phyloP scores from a whole-genome alignment of 2,797 vertebrate species.

The Bradypodion ventrale region DNA sequence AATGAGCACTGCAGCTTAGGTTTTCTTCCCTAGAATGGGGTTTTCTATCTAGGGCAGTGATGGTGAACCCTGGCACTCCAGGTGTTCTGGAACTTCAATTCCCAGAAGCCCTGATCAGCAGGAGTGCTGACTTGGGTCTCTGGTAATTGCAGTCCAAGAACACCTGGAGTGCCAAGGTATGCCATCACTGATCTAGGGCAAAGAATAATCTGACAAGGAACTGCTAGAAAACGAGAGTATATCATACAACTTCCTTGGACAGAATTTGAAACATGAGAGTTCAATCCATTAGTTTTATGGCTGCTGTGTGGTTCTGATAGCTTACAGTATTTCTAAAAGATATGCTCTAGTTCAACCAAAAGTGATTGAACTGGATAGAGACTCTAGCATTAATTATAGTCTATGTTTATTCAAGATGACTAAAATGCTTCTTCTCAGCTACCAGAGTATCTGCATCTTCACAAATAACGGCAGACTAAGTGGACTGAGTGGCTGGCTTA shows the following conservation, averaged over 20 bases:
- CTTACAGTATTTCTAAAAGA: slow-evolving; percentile 31
- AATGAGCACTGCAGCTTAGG: not conserved
- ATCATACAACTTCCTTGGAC: not conserved
- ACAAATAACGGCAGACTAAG: slow-evolving; percentile 17
- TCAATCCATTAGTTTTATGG: slow-evolving; percentile 6
- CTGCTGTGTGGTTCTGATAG: not conserved
- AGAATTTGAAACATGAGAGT: slow-evolving; percentile 11
- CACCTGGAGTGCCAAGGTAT: no score
- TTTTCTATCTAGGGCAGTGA: not conserved
- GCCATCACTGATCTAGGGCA: no score
- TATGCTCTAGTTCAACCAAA: slow-evolving; percentile 12
- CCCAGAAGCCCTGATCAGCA: no score
- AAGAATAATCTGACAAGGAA: not conserved
- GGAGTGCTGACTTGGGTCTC: no score
- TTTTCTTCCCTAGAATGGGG: not conserved
- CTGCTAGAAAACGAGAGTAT: not conserved
- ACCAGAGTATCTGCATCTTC: not conserved
- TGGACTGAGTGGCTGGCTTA: no score
- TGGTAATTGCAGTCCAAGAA: no score
- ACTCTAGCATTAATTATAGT: not conserved
- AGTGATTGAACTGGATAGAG: slow-evolving; percentile 12
- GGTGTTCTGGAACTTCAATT: no score
- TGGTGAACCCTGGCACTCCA: no score
- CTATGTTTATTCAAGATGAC: slow-evolving; percentile 2
- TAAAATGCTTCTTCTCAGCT: not conserved